Evolutionary conservation across 2,797 vertebrate species (phyloP).

Genomic region (Triplophysa yarkandensis): DNA sequence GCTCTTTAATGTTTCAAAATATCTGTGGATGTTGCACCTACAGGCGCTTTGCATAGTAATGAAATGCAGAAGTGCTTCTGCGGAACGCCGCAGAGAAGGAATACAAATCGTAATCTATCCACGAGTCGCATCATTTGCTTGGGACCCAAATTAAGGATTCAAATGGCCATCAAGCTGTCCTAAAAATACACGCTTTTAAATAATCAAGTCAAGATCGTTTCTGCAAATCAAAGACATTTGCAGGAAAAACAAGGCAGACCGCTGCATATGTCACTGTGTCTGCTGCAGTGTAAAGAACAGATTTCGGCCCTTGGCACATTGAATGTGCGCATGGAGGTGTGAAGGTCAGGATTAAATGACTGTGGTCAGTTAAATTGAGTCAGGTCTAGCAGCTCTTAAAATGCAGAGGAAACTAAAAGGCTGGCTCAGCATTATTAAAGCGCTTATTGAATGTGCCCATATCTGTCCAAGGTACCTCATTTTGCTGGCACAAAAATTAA

Average conservation of each 20-base stretch:
- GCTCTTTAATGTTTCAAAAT: conserved; percentile 29
- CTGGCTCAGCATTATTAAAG: conserved; percentile 46
- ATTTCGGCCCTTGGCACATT: conserved; percentile 16
- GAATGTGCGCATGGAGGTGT: conserved; percentile 4
- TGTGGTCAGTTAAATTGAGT: conserved; percentile 30
- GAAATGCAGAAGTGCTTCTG: conserved; percentile 21
- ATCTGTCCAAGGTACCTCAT: conserved; percentile 24
- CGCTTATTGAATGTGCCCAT: conserved; percentile 38
- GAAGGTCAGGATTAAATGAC: conserved; percentile 47
- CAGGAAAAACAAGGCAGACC: neutral
- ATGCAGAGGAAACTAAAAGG: conserved; percentile 27
- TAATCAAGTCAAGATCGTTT: neutral
- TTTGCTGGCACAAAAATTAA: conserved; percentile 6
- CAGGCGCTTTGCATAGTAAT: conserved; percentile 21
- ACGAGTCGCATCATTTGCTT: neutral
- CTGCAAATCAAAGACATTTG: neutral
- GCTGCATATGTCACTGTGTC: neutral
- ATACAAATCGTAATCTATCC: neutral
- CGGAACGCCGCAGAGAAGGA: conserved; percentile 1
- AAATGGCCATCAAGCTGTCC: neutral
- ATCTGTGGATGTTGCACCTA: conserved; percentile 12
- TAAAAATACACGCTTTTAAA: no score
- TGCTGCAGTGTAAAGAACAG: conserved; percentile 20
- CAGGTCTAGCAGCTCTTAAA: conserved; percentile 41
- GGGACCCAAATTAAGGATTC: neutral